Evolutionary conservation across 2,888 invertebrate species (phyloP).

Genomic region (Drosophila flavopinicola): DNA sequence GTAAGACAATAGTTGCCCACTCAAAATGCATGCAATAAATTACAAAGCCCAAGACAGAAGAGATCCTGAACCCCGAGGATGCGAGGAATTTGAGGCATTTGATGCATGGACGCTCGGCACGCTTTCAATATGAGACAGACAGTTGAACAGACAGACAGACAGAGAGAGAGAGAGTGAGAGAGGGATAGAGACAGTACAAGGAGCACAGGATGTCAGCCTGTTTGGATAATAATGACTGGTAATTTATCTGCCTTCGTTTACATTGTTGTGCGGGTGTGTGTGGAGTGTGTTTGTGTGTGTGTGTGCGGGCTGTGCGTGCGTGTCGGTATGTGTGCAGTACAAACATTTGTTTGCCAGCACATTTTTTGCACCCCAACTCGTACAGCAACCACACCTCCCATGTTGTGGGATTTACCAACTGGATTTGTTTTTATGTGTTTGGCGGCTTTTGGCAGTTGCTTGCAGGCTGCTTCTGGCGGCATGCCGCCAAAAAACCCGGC

Average conservation of each 20-base stretch:
- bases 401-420: constrained; percentile 46
- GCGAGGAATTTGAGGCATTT: constrained; percentile 59
- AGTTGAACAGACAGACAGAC: background rate
- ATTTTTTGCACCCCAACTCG: constrained; percentile 27
- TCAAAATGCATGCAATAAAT: constrained; percentile 62
- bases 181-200: background rate
- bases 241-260: constrained; percentile 79
- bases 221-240: constrained; percentile 76
- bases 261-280: constrained; percentile 51
- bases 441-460: constrained; percentile 40
- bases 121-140: constrained; percentile 38
- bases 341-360: constrained; percentile 71
- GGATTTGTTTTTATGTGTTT: constrained; percentile 68
- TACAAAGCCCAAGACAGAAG: constrained; percentile 8
- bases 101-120: constrained; percentile 64
- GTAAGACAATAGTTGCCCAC: constrained; percentile 37
- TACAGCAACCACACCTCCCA: background rate
- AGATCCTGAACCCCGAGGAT: background rate
- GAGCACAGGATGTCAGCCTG: constrained; percentile 61
- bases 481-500: constrained; percentile 37
- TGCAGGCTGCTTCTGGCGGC: constrained; percentile 37
- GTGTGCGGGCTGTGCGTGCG: constrained; percentile 44
- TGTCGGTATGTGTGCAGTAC: constrained; percentile 63
- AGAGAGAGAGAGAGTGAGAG: background rate
- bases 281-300: constrained; percentile 20